A percentile compares a stretch with the other conserved stretches of the same genome.
These are phyloP conservation scores for Haliclystus octoradiatus DNA, from an alignment of 30 jellyfish, hydroid and myxozoan genomes.

Conservation along the genomic window DNA sequence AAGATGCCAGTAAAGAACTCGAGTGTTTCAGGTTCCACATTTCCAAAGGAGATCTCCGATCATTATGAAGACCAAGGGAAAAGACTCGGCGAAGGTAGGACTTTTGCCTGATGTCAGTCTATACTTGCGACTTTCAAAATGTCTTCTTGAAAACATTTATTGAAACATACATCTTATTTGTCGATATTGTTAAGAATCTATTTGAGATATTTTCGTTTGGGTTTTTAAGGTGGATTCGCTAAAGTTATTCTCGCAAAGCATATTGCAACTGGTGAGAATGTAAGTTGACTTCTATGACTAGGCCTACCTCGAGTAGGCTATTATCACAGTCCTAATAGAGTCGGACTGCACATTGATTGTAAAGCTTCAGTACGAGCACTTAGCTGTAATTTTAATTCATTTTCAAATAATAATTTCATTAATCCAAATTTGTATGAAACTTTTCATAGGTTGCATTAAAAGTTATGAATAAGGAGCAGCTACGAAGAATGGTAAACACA, in stretches of 20 bases:
- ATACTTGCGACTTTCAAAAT: neutral
- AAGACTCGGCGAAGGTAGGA: conserved; percentile 55
- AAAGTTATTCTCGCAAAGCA: conserved; percentile 81
- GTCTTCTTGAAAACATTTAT: no score
- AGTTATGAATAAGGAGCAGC: conserved; percentile 70
- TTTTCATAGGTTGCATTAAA: conserved; percentile 88
- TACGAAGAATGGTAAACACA: conserved; percentile 62
- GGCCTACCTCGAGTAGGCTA: neutral
- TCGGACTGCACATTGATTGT: neutral
- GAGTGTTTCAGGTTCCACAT: no score
- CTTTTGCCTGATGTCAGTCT: neutral
- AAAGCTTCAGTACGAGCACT: neutral
- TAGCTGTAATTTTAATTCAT: no score
- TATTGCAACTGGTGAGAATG: conserved; percentile 87
- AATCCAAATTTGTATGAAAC: neutral
- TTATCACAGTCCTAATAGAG: neutral
- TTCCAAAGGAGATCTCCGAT: conserved; percentile 42
- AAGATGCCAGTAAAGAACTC: no score
- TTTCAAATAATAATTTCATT: no score
- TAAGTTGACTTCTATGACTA: neutral
- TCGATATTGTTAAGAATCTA: conserved; percentile 3
- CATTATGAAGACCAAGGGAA: conserved; percentile 39
- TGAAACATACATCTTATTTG: no score
- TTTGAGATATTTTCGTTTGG: neutral
- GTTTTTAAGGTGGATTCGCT: conserved; percentile 90